Base-by-base conservation (phyloP, 2,888 invertebrate species). In the Ceriagrion tenellum region DNA sequence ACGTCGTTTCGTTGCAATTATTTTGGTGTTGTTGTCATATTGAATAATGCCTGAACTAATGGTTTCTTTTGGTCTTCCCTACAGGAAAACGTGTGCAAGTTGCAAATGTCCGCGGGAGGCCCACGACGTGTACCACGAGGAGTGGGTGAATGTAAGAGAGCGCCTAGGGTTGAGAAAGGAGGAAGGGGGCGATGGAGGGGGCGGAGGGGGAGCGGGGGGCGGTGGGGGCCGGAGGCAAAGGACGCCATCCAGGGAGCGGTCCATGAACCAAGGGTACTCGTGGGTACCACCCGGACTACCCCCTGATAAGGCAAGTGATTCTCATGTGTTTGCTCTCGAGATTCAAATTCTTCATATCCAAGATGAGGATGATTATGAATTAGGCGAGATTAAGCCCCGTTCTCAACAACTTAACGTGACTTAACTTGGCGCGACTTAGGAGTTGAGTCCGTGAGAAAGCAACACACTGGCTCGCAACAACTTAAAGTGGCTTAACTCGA, bases 61-160 rank as follows among this genome's bases (percentile, higher is more conserved):
- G 69, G 69, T 69, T 23, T 69, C 12, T 69, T 55, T 90, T 90
- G 47, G 95, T 95, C 63, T 89, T 55, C 96, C 95, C 59, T 59
- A 0, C 98, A 99, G 99, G 97, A 99, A 99, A 97, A 99, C 99
- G 95, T 99, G 99, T 97, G 98, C 98, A 96, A 98, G 98, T 96
- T 99, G 99, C 97, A 99, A 99, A 96, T 99, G 99, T 97, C 98
- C 99, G 59, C 98, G 99, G 95, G 98, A 99, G 96, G 98, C 98
- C 95, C 99, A 99, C 97, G 99, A 99, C 96, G 98, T 99, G 96
- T 98, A 98, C 97, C 99, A 99, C 97, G 98, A 98, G 97, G 98
- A 99, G 97, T 98, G 98, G 97, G 98, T 98, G 96, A 98, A 98
- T 95, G 98, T 98, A 95, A 97, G 98, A 95, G 98, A 98, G 96